These are phyloP conservation scores for Oophaga sylvatica DNA, from an alignment of 2,797 vertebrate species.

Conservation along the genomic window DNA sequence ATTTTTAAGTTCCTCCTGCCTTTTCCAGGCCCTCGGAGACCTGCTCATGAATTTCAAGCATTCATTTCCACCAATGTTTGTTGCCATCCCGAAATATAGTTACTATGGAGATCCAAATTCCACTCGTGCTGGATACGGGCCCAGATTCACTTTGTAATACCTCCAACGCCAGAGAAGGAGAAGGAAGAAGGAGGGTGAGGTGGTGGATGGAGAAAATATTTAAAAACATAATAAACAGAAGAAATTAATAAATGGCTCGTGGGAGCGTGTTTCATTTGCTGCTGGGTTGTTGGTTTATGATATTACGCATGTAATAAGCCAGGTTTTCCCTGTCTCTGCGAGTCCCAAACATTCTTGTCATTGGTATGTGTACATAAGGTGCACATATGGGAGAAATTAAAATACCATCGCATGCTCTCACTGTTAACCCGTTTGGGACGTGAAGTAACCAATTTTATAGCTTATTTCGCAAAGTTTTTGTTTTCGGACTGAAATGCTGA, in stretches of 20 bases:
- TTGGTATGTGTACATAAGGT: constrained; percentile 50
- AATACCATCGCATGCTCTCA: constrained; percentile 51
- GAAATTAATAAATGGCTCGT: constrained; percentile 53
- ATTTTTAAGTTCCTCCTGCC: constrained; percentile 61
- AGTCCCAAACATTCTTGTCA: constrained; percentile 35
- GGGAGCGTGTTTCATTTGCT: constrained; percentile 47
- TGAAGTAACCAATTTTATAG: neutral
- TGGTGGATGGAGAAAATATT: constrained; percentile 35
- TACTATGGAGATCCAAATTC: constrained; percentile 57
- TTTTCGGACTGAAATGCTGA: neutral
- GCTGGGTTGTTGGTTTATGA: constrained; percentile 37
- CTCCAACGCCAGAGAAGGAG: constrained; percentile 59
- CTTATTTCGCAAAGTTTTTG: neutral
- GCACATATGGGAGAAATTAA: constrained; percentile 58
- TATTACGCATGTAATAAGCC: constrained; percentile 23
- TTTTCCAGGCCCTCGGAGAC: constrained; percentile 61
- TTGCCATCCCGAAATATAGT: constrained; percentile 61
- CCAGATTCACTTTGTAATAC: constrained; percentile 60
- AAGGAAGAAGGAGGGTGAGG: constrained; percentile 13
- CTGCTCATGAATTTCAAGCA: constrained; percentile 62
- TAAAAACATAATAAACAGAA: constrained; percentile 56
- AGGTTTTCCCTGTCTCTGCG: constrained; percentile 20
- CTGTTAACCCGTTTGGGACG: constrained; percentile 45
- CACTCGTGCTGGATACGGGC: constrained; percentile 56
- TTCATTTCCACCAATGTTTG: constrained; percentile 61